phyloP scores from a whole-genome alignment of 2,113 vertebrate species.

The Polypterus bichir region DNA sequence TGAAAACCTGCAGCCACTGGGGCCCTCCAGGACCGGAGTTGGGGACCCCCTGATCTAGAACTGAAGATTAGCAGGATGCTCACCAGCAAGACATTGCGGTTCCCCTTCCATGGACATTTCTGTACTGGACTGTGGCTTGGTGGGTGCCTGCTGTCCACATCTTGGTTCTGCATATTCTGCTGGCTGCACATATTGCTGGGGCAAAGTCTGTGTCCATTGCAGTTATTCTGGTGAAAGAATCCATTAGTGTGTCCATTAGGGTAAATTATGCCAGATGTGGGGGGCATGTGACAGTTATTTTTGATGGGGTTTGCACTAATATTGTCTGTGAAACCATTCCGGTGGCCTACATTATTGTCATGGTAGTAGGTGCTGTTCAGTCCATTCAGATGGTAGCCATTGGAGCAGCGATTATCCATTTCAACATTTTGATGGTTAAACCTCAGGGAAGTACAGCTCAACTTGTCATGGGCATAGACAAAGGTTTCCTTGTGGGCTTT shows the following conservation, averaged over 20 bases:
- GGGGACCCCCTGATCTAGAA: no score
- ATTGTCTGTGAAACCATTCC: constrained; percentile 22
- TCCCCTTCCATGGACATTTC: constrained; percentile 47
- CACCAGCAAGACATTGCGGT: constrained; percentile 60
- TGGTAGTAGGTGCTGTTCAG: constrained; percentile 41
- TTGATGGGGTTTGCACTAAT: constrained; percentile 10
- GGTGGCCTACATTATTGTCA: constrained; percentile 38
- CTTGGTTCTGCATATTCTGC: constrained; percentile 18
- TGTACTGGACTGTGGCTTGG: constrained; percentile 25
- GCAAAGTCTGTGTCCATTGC: constrained; percentile 42
- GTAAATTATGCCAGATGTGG: not conserved
- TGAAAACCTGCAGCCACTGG: no score
- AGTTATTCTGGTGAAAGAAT: constrained; percentile 39
- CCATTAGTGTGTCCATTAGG: constrained; percentile 19
- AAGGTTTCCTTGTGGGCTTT: constrained; percentile 74
- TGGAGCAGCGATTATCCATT: constrained; percentile 31
- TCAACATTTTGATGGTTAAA: constrained; percentile 25
- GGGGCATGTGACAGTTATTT: constrained; percentile 4
- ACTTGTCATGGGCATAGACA: constrained; percentile 69
- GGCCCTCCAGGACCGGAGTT: no score
- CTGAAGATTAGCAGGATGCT: constrained; percentile 21
- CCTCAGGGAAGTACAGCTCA: constrained; percentile 26
- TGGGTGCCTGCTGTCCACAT: constrained; percentile 1
- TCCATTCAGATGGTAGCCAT: constrained; percentile 44
- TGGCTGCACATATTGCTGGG: constrained; percentile 33